phyloP scores from a whole-genome alignment of 2,888 invertebrate species.

The Pristionchus japonicus region DNA sequence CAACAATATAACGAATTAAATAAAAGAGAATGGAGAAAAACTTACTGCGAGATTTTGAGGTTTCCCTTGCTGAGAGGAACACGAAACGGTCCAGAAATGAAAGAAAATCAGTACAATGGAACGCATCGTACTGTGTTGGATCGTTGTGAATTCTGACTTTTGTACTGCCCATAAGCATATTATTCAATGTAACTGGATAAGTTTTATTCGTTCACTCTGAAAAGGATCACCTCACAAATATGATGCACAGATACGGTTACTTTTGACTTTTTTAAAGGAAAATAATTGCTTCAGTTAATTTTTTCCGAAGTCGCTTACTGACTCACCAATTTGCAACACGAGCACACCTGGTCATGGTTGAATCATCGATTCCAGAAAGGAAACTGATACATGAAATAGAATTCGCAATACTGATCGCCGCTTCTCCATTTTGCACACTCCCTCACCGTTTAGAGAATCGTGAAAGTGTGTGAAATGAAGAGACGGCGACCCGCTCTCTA shows the following conservation, averaged over 20 bases:
- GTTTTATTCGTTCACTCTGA: not conserved
- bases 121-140: not conserved
- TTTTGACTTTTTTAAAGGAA: not conserved
- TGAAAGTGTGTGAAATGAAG: not conserved
- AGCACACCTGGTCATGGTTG: not conserved
- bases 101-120: not conserved
- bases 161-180: not conserved
- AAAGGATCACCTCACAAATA: not conserved
- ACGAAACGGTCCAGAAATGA: not conserved
- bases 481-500: not conserved
- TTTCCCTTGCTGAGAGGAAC: not conserved
- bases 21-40: not conserved
- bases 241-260: too few relatives aligned
- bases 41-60: too few relatives aligned
- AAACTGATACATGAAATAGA: not conserved
- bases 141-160: not conserved
- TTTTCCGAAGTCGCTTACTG: not conserved
- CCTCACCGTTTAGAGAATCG: too few relatives aligned
- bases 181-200: not conserved
- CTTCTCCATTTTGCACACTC: too few relatives aligned
- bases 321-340: not conserved
- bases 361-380: not conserved
- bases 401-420: not conserved
- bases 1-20: too few relatives aligned
- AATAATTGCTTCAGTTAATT: not conserved